A percentile compares a stretch with the other conserved stretches of the same genome.
Conservation (phyloP, 2,888 invertebrate genomes). For the Marasmarcha lunaedactyla region DNA sequence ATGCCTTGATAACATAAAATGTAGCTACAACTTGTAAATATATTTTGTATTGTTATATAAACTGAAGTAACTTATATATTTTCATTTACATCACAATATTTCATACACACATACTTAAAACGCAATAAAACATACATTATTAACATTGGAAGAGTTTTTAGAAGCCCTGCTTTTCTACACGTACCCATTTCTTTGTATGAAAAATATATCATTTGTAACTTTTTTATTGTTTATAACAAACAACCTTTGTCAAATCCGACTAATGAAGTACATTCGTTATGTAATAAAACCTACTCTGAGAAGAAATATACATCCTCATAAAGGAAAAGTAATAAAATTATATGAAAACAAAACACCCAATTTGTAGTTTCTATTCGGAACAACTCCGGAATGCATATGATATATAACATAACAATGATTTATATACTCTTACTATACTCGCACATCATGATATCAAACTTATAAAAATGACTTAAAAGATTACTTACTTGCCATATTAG, state of each 20-base stretch:
- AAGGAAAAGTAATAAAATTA: conserved; percentile 29
- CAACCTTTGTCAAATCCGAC: conserved; percentile 3
- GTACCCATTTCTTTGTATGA: conserved; percentile 25
- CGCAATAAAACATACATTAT: conserved; percentile 31
- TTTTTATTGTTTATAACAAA: conserved; percentile 11
- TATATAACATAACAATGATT: neutral
- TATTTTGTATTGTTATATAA: conserved; percentile 22
- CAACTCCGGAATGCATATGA: conserved; percentile 53
- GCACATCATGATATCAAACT: conserved; percentile 31
- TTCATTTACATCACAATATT: conserved; percentile 18
- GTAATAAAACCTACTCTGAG: conserved; percentile 6
- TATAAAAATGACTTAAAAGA: conserved; percentile 46
- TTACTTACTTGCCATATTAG: too few relatives aligned
- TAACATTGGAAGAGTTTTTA: conserved; percentile 59
- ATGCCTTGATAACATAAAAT: conserved; percentile 8
- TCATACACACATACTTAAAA: conserved; percentile 20
- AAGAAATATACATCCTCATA: conserved; percentile 25
- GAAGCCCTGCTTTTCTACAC: conserved; percentile 43
- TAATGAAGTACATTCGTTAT: conserved; percentile 1
- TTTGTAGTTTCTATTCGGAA: conserved; percentile 34
- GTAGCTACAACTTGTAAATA: conserved; percentile 30
- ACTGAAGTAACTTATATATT: conserved; percentile 21
- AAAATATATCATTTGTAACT: conserved; percentile 25
- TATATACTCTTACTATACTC: neutral
- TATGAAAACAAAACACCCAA: conserved; percentile 18